Conservation (phyloP, 2,797 vertebrate species). For the Otolemur crassicaudatus region DNA sequence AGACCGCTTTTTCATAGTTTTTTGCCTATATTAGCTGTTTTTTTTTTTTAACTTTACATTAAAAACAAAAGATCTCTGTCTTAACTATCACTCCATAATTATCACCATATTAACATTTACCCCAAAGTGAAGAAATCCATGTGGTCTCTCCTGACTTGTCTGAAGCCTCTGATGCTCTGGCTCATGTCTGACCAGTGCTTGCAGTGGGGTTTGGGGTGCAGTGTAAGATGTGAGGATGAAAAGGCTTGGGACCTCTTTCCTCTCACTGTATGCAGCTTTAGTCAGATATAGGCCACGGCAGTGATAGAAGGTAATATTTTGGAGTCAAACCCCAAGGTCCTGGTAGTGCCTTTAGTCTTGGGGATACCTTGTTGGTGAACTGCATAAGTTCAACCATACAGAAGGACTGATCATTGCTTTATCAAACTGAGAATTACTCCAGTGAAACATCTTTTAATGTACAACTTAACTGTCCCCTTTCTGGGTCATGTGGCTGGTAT, state of each 20-base stretch:
- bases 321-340: neutral
- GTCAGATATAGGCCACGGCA: neutral
- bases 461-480: neutral
- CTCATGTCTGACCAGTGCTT: neutral
- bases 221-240: neutral
- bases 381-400: neutral
- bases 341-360: neutral
- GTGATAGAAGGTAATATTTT: neutral
- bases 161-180: neutral
- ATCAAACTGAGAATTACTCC: neutral
- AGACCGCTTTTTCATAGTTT: neutral
- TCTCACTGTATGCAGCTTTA: neutral
- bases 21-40: neutral
- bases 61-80: neutral
- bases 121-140: neutral
- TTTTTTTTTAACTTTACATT: neutral
- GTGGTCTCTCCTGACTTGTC: neutral
- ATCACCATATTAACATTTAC: neutral
- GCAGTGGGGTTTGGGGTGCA: neutral
- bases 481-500: neutral
- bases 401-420: neutral
- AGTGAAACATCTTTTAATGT: neutral
- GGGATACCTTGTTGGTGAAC: neutral
- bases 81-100: neutral
- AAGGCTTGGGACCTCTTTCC: neutral